Percentiles rank a stretch among this genome's conserved stretches.
These are phyloP conservation scores for Helicoverpa armigera DNA, from an alignment of 1,140 invertebrate species.

Conservation along the genomic window DNA sequence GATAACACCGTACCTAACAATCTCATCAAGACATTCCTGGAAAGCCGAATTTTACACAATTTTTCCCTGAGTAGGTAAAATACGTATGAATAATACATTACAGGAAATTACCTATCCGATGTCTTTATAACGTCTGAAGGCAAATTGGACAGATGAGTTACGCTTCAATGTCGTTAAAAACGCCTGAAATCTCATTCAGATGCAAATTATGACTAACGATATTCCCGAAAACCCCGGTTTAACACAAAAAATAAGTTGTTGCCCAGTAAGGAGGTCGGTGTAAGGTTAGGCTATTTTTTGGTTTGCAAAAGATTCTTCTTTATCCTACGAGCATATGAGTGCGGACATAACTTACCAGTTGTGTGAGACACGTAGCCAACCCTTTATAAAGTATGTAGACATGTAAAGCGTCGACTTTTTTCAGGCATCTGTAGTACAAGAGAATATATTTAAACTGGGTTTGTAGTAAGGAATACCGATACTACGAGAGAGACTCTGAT, in stretches of 20 bases:
- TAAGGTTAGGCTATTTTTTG: not conserved
- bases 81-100: not conserved
- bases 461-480: no score
- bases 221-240: not conserved
- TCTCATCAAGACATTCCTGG: not conserved
- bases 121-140: not conserved
- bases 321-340: not conserved
- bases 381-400: not conserved
- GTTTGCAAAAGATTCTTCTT: not conserved
- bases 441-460: no score
- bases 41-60: not conserved
- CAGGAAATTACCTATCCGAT: not conserved
- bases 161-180: slow-evolving; percentile 10
- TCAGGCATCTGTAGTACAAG: no score
- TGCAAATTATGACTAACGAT: slow-evolving; percentile 11
- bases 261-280: no score
- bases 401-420: not conserved
- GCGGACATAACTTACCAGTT: not conserved
- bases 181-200: not conserved
- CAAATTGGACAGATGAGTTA: slow-evolving; percentile 15
- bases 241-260: not conserved
- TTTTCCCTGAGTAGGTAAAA: not conserved
- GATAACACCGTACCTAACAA: not conserved
- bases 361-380: no score
- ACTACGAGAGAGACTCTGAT: no score